Evolutionary conservation across 2,113 vertebrate genomes (phyloP), one percentile per base, ranked within the genome.

Genomic region (Onychostoma macrolepis): DNA sequence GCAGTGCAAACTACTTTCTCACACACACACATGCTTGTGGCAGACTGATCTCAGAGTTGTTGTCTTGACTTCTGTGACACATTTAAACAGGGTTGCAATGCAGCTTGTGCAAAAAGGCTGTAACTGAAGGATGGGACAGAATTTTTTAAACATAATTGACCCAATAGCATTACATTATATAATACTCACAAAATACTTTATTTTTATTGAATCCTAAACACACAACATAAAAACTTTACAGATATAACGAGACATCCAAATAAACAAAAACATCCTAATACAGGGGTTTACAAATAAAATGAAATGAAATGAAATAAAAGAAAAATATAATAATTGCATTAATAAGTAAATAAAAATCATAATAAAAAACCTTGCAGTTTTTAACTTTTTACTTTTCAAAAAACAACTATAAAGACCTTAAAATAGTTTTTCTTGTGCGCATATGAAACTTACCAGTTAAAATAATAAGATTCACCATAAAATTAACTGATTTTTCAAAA

Each of bases 1-100:
- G 28, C 65, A n/a, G 30, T 89, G 87, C 90, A 92, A 88, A 91
- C 30, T 87, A 56, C 87, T 53, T 53, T 53, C 28, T 33, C 76
- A 33, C 4, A 33, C 7, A n/a, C 58, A 65, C 63, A 15, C 26
- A 13, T n/a, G 0, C 33, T 63, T 69, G 28, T 4, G 2, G 28
- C 28, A 69, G 65, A 69, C 65, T 67, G 65, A 69, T 33, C 15
- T 33, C 65, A 33, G 65, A 69, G 67, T 17, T 21, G 67, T 2
- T 11, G 69, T 38, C 19, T 38, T 71, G 10, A 26, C n/a, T 63
- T 12, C 19, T 24, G 1, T 11, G 13, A 28, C 11, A 67, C 28
- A 30, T 30, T 17, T 67, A 28, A 17, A 67, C 28, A 67, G 0
- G 6, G 28, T 67, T 67, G 28, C 15, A 33, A 67, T 67, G 65